Evolutionary conservation across 2,797 vertebrate species (phyloP), one percentile per base, ranked within the genome.

Genomic region (Hozukius guyotensis): DNA sequence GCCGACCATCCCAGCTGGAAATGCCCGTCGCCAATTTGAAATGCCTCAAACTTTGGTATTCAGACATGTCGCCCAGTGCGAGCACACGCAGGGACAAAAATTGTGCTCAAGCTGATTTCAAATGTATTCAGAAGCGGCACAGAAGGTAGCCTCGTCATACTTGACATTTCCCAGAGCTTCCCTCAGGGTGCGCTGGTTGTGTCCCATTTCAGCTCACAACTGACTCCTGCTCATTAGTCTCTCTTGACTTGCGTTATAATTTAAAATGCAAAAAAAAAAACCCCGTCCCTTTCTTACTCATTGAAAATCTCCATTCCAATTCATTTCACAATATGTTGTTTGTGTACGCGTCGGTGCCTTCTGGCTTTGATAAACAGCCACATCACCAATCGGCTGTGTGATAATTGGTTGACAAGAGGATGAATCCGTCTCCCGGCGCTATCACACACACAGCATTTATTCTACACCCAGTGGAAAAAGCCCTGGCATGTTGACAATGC

Each of bases 81-180:
- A n/a, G 24, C 64, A 36, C 77, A 75, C 2, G 38, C 83, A 53
- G 67, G n/a, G 75, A 55, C 38, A 34, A 5, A 78, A 80, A 73
- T 69, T 1, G 32, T 13, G 29, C 52, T 65, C 24, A 61, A 63
- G 69, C 82, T 82, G 78, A 52, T 87, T 80, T 78, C 24, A 59
- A n/a, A 72, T 87, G 69, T 70, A 74, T 75, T 89, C 60, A 63
- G 72, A 84, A 67, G 80, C 69, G 59, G 77, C 85, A 69, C 88
- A 88, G 80, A 84, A 69, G 83, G 82, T 29, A 61, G 82, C 61
- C 52, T 52, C 25, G 18, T 86, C 81, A 80, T 53, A 71, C 79
- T 83, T 87, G 85, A 91, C 88, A 90, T 93, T 93, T 93, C 86
- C 75, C 66, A 75, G 77, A 80, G 81, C 74, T 76, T 86, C 86